These are phyloP conservation scores for Psephotus haematonotus DNA, from an alignment of 2,113 vertebrate species.

Conservation along the genomic window DNA sequence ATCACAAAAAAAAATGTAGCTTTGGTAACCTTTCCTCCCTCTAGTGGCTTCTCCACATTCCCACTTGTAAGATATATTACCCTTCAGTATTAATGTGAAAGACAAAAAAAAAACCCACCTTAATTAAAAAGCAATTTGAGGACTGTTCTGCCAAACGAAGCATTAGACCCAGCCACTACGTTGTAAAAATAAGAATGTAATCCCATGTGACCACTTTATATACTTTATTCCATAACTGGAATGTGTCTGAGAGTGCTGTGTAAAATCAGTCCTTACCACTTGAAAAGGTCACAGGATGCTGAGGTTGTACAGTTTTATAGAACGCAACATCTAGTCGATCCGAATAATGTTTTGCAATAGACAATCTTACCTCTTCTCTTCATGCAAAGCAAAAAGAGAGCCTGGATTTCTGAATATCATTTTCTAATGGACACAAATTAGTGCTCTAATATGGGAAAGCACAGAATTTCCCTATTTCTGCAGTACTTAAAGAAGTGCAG, in stretches of 20 bases:
- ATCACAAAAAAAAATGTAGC: neutral
- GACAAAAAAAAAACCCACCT: neutral
- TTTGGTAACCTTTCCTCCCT: neutral
- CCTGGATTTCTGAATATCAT: neutral
- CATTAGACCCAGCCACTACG: neutral
- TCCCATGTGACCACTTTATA: neutral
- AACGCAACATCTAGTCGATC: neutral
- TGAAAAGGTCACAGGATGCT: neutral
- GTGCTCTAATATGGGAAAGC: neutral
- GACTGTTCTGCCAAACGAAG: neutral
- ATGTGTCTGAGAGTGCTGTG: neutral
- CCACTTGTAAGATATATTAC: neutral
- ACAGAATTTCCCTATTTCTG: neutral
- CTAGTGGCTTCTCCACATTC: neutral
- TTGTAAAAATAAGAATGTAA: neutral
- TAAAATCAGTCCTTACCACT: neutral
- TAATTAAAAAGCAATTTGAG: conserved; percentile 4
- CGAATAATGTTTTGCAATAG: neutral
- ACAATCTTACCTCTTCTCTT: neutral
- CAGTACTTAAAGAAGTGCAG: neutral
- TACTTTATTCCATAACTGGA: neutral
- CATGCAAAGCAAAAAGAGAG: neutral
- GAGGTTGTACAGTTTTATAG: neutral
- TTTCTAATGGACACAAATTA: neutral
- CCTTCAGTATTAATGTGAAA: neutral